phyloP scores from a whole-genome alignment of 2,888 invertebrate species.

The Leuctra nigra region DNA sequence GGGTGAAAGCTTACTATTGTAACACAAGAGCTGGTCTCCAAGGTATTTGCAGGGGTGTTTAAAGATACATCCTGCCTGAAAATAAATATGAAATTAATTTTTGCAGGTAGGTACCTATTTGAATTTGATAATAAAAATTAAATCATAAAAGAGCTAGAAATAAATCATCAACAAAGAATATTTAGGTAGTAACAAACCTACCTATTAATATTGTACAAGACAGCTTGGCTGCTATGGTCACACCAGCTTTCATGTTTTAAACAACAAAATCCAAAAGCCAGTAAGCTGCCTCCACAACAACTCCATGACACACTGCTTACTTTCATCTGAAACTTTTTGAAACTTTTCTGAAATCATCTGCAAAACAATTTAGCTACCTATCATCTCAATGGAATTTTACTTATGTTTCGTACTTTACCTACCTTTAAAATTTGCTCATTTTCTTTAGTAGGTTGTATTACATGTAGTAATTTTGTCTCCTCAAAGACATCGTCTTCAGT shows the following conservation, averaged over 20 bases:
- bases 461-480: conserved; percentile 13
- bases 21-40: conserved; percentile 32
- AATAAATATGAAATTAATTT: neutral
- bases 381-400: neutral
- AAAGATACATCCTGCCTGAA: conserved; percentile 19
- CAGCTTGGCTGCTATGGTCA: conserved; percentile 30
- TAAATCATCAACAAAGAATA: neutral
- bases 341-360: too few relatives aligned
- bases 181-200: conserved; percentile 18
- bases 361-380: too few relatives aligned
- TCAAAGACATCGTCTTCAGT: conserved; percentile 17
- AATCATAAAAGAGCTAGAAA: neutral
- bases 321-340: conserved; percentile 30
- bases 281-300: conserved; percentile 32
- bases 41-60: conserved; percentile 12
- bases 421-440: neutral
- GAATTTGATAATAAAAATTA: neutral
- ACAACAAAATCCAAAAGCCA: conserved; percentile 30
- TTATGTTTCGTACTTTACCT: neutral
- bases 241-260: conserved; percentile 32
- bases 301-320: conserved; percentile 33
- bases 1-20: conserved; percentile 32
- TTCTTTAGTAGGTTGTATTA: conserved; percentile 14
- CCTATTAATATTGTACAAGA: conserved; percentile 32
- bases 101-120: neutral